Percentiles rank a stretch among this genome's conserved stretches.
Conservation (phyloP, 1,140 invertebrate genomes). For the Neodiprion pinetum region DNA sequence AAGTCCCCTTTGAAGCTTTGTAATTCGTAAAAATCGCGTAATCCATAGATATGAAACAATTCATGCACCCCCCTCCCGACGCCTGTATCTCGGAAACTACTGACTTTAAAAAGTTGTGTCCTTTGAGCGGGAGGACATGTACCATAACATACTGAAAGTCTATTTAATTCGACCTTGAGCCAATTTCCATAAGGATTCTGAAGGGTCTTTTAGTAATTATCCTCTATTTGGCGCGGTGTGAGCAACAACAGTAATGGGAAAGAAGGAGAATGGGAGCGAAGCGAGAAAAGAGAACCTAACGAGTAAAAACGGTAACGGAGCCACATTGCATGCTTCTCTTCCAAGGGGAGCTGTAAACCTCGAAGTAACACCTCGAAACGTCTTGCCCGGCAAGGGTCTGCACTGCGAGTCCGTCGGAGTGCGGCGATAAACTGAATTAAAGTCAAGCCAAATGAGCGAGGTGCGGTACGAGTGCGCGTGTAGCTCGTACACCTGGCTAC, state of each 20-base stretch:
- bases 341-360: not conserved
- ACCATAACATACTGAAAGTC: no score
- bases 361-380: not conserved
- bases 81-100: no score
- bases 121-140: no score
- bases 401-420: not conserved
- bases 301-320: not conserved
- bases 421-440: not conserved
- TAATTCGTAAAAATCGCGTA: no score
- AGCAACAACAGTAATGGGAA: not conserved
- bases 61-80: no score
- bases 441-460: not conserved
- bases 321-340: not conserved
- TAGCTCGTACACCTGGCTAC: no score
- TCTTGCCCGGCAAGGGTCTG: not conserved
- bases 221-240: not conserved
- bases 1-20: no score
- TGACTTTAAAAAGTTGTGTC: no score
- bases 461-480: not conserved
- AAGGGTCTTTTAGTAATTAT: not conserved
- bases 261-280: not conserved
- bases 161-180: no score
- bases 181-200: not conserved
- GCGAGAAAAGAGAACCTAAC: not conserved
- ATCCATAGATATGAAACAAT: no score